These are phyloP conservation scores for Triplophysa siluroides DNA, from an alignment of 2,113 vertebrate species.

Conservation along the genomic window DNA sequence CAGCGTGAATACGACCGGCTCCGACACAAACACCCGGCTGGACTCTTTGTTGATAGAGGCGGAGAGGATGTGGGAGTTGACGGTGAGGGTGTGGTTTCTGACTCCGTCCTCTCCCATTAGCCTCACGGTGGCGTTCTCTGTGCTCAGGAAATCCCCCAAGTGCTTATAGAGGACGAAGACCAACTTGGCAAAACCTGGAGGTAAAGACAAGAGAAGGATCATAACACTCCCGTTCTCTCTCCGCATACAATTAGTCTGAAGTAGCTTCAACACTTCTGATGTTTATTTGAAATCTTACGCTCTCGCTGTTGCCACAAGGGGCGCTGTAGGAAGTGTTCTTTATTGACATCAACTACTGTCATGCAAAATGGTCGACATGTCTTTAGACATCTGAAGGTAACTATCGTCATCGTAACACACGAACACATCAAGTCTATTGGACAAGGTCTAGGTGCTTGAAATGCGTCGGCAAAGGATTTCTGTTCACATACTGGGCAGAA, in stretches of 20 bases:
- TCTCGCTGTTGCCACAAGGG: not conserved
- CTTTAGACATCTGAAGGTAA: too few relatives aligned
- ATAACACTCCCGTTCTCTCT: not conserved
- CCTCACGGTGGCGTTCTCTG: conserved; percentile 93
- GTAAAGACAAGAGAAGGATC: not conserved
- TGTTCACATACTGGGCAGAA: not conserved
- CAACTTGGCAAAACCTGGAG: conserved; percentile 90
- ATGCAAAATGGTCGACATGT: not conserved
- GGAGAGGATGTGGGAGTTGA: conserved; percentile 96
- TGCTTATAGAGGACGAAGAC: conserved; percentile 98
- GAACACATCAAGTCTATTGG: not conserved
- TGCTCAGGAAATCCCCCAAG: conserved; percentile 93
- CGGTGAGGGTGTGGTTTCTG: conserved; percentile 89
- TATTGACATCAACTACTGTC: not conserved
- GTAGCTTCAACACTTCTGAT: too few relatives aligned
- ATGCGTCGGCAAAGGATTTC: not conserved
- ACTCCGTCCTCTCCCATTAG: conserved; percentile 78
- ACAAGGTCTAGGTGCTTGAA: not conserved
- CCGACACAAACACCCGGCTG: conserved; percentile 92
- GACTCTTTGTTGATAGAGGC: conserved; percentile 99
- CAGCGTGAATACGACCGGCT: conserved; percentile 93
- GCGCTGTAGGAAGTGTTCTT: not conserved
- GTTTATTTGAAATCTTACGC: too few relatives aligned
- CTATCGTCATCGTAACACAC: not conserved
- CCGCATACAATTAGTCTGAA: too few relatives aligned